Percentiles rank a stretch among this genome's conserved stretches.
These are phyloP conservation scores for Xiphydria camelus DNA, from an alignment of 2,888 invertebrate genomes.

Conservation along the genomic window DNA sequence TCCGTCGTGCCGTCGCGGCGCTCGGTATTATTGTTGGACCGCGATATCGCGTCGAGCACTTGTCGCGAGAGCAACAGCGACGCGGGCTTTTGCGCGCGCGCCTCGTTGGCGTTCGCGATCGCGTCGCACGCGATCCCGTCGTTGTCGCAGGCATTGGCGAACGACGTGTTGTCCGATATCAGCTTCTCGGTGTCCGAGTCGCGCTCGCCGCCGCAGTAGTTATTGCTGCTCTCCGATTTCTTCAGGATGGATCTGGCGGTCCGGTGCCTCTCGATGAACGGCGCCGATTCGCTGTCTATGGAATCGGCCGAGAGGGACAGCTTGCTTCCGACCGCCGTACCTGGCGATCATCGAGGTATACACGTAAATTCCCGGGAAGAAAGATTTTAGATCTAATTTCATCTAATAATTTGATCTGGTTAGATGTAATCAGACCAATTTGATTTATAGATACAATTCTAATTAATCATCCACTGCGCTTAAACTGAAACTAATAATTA, in stretches of 20 bases:
- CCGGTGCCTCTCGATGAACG: constrained; percentile 68
- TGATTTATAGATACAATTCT: too few relatives aligned
- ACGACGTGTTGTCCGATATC: constrained; percentile 68
- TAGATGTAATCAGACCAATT: too few relatives aligned
- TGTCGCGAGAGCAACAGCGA: constrained; percentile 40
- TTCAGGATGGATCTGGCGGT: constrained; percentile 78
- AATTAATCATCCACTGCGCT: too few relatives aligned
- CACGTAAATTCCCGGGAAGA: too few relatives aligned
- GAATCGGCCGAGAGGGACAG: constrained; percentile 72
- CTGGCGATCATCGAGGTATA: too few relatives aligned
- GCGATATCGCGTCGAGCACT: constrained; percentile 43
- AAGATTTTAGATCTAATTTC: too few relatives aligned
- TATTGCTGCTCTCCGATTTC: constrained; percentile 69
- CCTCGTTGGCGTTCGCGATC: constrained; percentile 35
- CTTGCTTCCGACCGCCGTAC: constrained; percentile 62
- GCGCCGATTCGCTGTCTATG: constrained; percentile 66
- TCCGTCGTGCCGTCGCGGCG: constrained; percentile 24
- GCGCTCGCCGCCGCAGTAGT: constrained; percentile 53
- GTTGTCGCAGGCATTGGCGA: constrained; percentile 63
- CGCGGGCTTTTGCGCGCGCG: constrained; percentile 31
- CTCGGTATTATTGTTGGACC: constrained; percentile 45
- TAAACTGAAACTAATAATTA: too few relatives aligned
- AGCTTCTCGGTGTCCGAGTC: constrained; percentile 79
- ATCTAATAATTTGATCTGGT: too few relatives aligned
- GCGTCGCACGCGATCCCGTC: constrained; percentile 49